These are phyloP conservation scores for Tinea trinotella DNA, from an alignment of 2,888 invertebrate species.

Conservation along the genomic window DNA sequence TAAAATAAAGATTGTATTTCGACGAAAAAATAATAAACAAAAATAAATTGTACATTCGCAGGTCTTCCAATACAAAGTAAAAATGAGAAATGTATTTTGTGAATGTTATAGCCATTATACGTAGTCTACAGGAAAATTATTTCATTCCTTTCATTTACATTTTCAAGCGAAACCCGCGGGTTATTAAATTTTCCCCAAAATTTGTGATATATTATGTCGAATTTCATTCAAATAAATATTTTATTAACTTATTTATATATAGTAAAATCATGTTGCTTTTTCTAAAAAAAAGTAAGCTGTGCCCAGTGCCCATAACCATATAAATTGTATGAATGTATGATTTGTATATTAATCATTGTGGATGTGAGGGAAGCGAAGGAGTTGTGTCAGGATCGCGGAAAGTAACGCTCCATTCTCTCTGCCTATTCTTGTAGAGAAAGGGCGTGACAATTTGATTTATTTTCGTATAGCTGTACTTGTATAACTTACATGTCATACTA, in stretches of 20 bases:
- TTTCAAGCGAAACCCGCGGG: not conserved
- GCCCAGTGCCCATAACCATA: no score
- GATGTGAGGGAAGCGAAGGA: no score
- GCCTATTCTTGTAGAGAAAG: no score
- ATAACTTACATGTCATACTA: no score
- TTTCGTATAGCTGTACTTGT: no score
- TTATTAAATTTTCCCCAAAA: not conserved
- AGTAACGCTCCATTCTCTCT: no score
- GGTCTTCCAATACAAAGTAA: not conserved
- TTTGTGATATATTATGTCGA: not conserved
- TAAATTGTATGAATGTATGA: no score
- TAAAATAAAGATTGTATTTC: no score
- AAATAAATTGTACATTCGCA: not conserved
- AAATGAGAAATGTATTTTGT: not conserved
- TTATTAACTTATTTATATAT: not conserved
- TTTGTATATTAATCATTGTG: no score
- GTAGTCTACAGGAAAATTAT: not conserved
- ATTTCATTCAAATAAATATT: not conserved
- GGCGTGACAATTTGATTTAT: no score
- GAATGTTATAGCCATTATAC: not conserved
- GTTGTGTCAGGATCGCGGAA: no score
- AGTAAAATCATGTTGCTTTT: not conserved
- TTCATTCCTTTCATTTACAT: not conserved
- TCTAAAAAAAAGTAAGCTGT: no score
- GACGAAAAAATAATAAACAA: not conserved